These are phyloP conservation scores for Caenorhabditis latens DNA, from an alignment of 1,140 invertebrate species.

Conservation along the genomic window DNA sequence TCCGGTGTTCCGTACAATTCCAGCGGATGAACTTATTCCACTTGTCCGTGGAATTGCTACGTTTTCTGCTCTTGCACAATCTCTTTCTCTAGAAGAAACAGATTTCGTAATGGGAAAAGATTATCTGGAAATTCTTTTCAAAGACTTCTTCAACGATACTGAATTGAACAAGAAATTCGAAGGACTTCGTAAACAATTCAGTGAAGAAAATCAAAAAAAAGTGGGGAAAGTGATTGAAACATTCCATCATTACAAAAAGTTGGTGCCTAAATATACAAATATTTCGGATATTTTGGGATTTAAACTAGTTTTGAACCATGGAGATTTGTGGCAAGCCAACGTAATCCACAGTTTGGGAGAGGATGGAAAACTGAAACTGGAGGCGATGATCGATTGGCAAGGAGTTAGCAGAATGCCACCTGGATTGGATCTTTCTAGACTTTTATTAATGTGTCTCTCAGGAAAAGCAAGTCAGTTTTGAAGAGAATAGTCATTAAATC, in stretches of 20 bases:
- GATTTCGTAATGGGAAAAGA: not conserved
- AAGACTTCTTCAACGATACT: not conserved
- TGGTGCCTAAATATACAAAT: not conserved
- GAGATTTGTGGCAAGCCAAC: slow-evolving; percentile 16
- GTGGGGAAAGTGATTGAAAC: not conserved
- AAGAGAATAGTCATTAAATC: no score
- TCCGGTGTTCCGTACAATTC: not conserved
- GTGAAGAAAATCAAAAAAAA: not conserved
- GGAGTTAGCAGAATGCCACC: not conserved
- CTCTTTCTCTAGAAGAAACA: not conserved
- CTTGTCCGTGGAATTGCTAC: slow-evolving; percentile 13
- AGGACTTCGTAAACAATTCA: not conserved
- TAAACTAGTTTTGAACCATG: not conserved
- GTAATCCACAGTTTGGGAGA: not conserved
- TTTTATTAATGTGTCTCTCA: not conserved
- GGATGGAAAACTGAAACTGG: not conserved
- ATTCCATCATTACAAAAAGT: not conserved
- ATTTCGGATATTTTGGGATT: not conserved
- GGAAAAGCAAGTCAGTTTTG: no score
- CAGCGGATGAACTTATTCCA: not conserved
- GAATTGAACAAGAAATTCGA: not conserved
- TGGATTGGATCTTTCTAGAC: not conserved
- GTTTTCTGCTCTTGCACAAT: not conserved
- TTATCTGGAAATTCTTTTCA: not conserved
- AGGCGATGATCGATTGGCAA: slow-evolving; percentile 8